phyloP scores from a whole-genome alignment of 2,797 vertebrate species.

The Balearica regulorum region DNA sequence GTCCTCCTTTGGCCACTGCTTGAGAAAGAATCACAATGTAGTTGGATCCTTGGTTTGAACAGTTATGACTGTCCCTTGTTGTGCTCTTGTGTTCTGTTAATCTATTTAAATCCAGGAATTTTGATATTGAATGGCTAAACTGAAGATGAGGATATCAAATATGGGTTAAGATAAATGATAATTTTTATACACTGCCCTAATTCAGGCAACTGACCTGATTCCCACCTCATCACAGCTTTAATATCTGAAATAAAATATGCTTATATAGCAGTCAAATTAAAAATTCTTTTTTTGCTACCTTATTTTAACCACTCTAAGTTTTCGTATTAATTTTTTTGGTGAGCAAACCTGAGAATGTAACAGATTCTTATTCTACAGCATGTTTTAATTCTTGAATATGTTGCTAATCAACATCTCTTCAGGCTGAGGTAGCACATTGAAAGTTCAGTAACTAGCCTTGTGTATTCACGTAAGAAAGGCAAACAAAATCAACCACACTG shows the following conservation, averaged over 20 bases:
- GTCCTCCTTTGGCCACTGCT: not conserved
- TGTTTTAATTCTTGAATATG: not conserved
- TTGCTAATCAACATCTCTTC: not conserved
- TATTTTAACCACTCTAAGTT: not conserved
- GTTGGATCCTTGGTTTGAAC: not conserved
- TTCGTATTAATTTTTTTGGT: not conserved
- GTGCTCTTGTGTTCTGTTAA: not conserved
- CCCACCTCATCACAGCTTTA: not conserved
- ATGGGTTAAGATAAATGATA: not conserved
- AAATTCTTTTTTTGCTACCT: not conserved
- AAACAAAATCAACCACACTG: not conserved
- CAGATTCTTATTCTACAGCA: not conserved
- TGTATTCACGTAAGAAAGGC: not conserved
- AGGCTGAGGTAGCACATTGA: not conserved
- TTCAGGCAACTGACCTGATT: not conserved
- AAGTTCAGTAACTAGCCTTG: not conserved
- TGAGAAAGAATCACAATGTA: not conserved
- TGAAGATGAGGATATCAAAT: not conserved
- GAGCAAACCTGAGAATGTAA: not conserved
- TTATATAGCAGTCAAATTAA: not conserved
- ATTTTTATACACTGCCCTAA: not conserved
- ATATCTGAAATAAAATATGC: not conserved
- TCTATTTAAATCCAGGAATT: not conserved
- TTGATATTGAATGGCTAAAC: not conserved
- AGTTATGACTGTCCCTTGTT: not conserved